Base-by-base conservation (phyloP, 2,113 vertebrate genomes). In the Tetrax tetrax region DNA sequence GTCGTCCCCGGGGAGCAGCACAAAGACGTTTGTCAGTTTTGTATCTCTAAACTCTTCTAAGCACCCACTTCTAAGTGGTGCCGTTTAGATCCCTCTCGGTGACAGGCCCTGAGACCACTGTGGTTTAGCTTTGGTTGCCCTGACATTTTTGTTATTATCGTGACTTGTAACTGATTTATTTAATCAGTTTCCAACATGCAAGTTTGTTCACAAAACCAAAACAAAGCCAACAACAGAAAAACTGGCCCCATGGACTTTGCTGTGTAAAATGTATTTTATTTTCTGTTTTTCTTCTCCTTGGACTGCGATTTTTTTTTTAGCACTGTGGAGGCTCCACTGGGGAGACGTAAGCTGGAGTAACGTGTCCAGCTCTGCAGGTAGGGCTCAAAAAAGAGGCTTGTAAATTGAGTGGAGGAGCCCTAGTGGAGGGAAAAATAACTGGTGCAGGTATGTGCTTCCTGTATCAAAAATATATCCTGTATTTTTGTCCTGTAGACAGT, bases 101-200 rank as follows among this genome's bases (percentile, higher is more conserved):
- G 41, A 43, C 41, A 43, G 41, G 41, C 41, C 41, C 14, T 43
- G 41, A 43, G 14, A 43, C 41, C 41, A 14, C 41, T 10, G 41
- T 43, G 41, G 41, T 43, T 43, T 43, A 43, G 41, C 41, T 43
- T 43, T 43, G 41, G 41, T 43, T 43, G 41, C 14, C 41, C 41
- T 43, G 41, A 43, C 41, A 15, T 43, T 25, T 11, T 45, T 33
- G 9, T 14, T 29, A 12, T 35, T 35, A 2, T 1, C 9, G 4
- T 33, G 9, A 21, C 54, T 33, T 29, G 25, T 23, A 25, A 41
- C 28, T 0, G 23, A 12, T 41, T 35, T 18, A 19, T 41, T 60
- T 43, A 7, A 5, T 51, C 13, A 1, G 0, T 74, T 38, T 48
- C 22, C n/a, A 33, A 9, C 7, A 3, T 4, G 5, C 48, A 20